Percentiles rank a stretch among this genome's conserved stretches.
phyloP scores from a whole-genome alignment of 2,888 invertebrate species.

The Xestoiulus laeticollis region DNA sequence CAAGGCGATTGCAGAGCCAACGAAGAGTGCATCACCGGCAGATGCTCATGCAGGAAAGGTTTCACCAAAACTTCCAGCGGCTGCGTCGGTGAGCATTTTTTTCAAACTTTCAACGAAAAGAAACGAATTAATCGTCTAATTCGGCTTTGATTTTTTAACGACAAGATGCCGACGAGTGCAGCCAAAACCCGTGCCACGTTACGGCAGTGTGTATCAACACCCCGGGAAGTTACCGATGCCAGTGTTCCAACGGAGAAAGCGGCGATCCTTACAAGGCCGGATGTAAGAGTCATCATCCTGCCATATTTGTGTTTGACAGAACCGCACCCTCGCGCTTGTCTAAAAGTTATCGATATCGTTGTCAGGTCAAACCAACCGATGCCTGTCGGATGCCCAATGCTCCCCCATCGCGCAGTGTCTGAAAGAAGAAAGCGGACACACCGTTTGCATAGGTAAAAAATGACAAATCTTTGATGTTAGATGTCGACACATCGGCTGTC shows the following conservation, averaged over 20 bases:
- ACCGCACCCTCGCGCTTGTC: neutral
- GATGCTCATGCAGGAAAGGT: constrained; percentile 69
- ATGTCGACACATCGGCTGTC: neutral
- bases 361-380: constrained; percentile 62
- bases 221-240: constrained; percentile 81
- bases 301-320: neutral
- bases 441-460: constrained; percentile 62
- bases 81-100: constrained; percentile 73
- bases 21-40: constrained; percentile 68
- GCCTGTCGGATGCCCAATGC: constrained; percentile 78
- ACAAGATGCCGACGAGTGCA: constrained; percentile 74
- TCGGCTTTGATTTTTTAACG: neutral
- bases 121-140: constrained; percentile 44
- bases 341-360: constrained; percentile 36
- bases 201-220: constrained; percentile 81
- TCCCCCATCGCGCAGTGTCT: constrained; percentile 67
- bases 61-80: constrained; percentile 77
- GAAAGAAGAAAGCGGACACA: constrained; percentile 75
- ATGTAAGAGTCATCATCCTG: constrained; percentile 49
- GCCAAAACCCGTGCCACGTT: constrained; percentile 72
- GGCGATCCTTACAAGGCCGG: constrained; percentile 69
- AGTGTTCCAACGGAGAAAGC: constrained; percentile 80
- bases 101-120: constrained; percentile 16
- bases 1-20: constrained; percentile 82
- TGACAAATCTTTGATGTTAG: neutral